These are phyloP conservation scores for Pseudochaenichthys georgianus DNA, from an alignment of 2,797 vertebrate species.

Conservation along the genomic window DNA sequence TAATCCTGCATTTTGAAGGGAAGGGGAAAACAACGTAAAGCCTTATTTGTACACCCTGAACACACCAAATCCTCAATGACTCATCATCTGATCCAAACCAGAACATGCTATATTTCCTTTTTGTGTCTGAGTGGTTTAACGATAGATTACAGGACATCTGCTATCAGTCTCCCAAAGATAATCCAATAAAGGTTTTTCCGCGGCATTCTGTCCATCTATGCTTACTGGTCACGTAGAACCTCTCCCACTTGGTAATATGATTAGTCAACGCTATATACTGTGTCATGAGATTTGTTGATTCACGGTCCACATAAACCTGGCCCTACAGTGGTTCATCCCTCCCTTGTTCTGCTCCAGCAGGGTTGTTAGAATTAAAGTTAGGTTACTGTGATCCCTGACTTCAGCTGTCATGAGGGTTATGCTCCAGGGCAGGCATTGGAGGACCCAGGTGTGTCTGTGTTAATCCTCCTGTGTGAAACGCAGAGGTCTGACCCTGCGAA, in stretches of 20 bases:
- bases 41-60: not conserved
- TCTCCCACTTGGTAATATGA: slow-evolving; percentile 33
- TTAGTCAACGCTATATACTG: slow-evolving; percentile 55
- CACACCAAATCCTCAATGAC: not conserved
- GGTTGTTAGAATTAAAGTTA: slow-evolving; percentile 38
- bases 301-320: slow-evolving; percentile 30
- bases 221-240: not conserved
- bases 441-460: slow-evolving; percentile 74
- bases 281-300: slow-evolving; percentile 66
- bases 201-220: slow-evolving; percentile 8
- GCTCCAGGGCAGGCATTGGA: slow-evolving; percentile 28
- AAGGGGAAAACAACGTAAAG: not conserved
- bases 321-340: slow-evolving; percentile 3
- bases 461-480: slow-evolving; percentile 45
- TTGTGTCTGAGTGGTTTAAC: slow-evolving; percentile 9
- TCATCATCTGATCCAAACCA: not conserved
- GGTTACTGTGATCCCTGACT: slow-evolving; percentile 32
- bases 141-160: not conserved
- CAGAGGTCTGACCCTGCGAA: slow-evolving; percentile 30
- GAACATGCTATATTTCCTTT: not conserved
- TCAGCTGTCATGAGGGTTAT: slow-evolving; percentile 48
- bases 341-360: slow-evolving; percentile 3
- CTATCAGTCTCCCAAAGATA: not conserved
- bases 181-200: not conserved
- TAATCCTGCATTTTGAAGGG: not conserved